phyloP scores from a whole-genome alignment of 2,797 vertebrate species.

The Hydrophis major region DNA sequence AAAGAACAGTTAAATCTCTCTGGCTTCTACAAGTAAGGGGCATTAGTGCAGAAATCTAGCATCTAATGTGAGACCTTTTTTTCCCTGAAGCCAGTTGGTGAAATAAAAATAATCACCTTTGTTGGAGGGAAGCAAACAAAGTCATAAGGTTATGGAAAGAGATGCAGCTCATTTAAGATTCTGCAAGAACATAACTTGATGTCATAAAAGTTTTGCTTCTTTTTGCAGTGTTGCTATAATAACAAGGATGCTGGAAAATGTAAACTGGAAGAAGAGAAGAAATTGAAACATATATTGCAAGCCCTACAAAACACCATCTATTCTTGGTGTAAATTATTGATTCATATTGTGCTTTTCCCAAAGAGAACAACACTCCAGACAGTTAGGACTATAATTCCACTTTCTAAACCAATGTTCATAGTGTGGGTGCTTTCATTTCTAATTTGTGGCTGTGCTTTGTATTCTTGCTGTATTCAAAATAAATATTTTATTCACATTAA shows the following conservation, averaged over 20 bases:
- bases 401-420: not conserved
- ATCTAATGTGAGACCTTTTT: not conserved
- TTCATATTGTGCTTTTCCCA: not conserved
- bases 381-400: accelerated
- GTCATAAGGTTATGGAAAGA: not conserved
- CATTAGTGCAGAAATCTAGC: not conserved
- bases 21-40: not conserved
- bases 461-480: not conserved
- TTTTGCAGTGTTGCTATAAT: not conserved
- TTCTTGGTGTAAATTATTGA: not conserved
- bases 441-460: not conserved
- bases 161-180: not conserved
- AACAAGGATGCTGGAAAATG: not conserved
- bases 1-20: conserved; percentile 21
- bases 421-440: not conserved
- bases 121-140: conserved; percentile 8
- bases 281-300: not conserved
- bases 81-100: not conserved
- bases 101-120: conserved; percentile 1
- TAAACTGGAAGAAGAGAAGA: not conserved
- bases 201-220: not conserved
- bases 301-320: not conserved
- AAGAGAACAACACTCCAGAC: not conserved
- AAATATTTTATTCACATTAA: conserved; percentile 7
- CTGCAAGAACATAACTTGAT: not conserved